These are phyloP conservation scores for Triops longicaudatus DNA, from an alignment of 1,140 invertebrate genomes.

Conservation along the genomic window DNA sequence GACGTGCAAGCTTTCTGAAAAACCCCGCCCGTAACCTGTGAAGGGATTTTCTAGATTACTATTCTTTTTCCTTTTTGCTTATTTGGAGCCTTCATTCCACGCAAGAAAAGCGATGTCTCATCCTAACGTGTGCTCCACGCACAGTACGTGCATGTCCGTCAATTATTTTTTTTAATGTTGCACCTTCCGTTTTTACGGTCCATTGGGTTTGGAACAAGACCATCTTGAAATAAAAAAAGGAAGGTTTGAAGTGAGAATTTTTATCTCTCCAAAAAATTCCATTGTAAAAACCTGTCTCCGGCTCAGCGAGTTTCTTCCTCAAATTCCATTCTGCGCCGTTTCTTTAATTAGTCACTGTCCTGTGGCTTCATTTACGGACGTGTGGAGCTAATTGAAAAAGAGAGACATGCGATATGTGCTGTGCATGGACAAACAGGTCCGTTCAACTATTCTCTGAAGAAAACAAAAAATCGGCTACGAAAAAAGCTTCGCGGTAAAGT, in stretches of 20 bases:
- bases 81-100: not conserved
- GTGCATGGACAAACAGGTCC: not conserved
- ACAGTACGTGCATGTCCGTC: not conserved
- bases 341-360: conserved; percentile 12
- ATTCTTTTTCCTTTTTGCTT: not conserved
- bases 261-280: not conserved
- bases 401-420: not conserved
- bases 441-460: not conserved
- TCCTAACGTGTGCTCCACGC: not conserved
- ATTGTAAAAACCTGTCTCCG: not conserved
- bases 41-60: not conserved
- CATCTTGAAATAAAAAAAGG: not conserved
- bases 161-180: not conserved
- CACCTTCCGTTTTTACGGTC: not conserved
- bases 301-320: not conserved
- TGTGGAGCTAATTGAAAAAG: conserved; percentile 4
- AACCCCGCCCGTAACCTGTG: not conserved
- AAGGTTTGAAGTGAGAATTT: not conserved
- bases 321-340: not conserved
- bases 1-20: not conserved
- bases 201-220: no score
- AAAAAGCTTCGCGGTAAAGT: not conserved
- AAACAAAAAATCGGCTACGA: not conserved
- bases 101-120: not conserved
- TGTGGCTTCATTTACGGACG: conserved; percentile 5